A percentile compares a stretch with the other conserved stretches of the same genome.
These are phyloP conservation scores for Parazoanthus swiftii DNA, from an alignment of 92 coral and sea anemone genomes.

Conservation along the genomic window DNA sequence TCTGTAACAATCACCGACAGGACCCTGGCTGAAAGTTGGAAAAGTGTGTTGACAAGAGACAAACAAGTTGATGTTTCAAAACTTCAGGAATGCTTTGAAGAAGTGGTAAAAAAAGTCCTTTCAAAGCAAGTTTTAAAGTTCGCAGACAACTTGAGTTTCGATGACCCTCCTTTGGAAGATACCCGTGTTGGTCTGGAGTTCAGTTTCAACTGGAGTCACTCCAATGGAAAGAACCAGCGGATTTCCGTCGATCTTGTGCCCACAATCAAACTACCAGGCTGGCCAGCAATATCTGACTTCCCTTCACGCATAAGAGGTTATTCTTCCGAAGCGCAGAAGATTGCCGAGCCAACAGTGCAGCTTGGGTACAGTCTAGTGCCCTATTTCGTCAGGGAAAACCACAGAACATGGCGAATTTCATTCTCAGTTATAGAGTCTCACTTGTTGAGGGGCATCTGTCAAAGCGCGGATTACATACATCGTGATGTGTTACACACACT, in stretches of 20 bases:
- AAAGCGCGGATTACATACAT: neutral
- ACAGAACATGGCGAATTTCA: slow-evolving; percentile 31
- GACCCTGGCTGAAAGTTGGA: neutral
- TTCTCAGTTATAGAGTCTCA: slow-evolving; percentile 23
- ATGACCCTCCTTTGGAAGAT: neutral
- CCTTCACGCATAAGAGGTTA: slow-evolving; percentile 7
- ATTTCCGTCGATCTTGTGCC: slow-evolving; percentile 37
- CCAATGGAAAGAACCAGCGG: neutral
- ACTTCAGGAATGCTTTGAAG: neutral
- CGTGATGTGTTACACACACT: neutral
- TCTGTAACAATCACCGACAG: slow-evolving; percentile 2
- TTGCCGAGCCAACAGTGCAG: slow-evolving; percentile 21
- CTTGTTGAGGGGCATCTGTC: slow-evolving; percentile 17
- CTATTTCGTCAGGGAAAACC: neutral
- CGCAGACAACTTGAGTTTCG: neutral
- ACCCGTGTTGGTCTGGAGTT: slow-evolving; percentile 23
- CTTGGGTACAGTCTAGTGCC: slow-evolving; percentile 25
- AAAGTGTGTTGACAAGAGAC: neutral
- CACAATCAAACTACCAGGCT: slow-evolving; percentile 17
- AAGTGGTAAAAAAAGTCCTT: neutral
- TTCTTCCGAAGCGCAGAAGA: neutral
- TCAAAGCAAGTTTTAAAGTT: neutral
- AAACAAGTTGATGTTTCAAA: slow-evolving; percentile 7
- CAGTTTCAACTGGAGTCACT: neutral
- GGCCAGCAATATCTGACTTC: slow-evolving; percentile 33